Base-by-base conservation (phyloP, 1,140 invertebrate species). In the Phthorimaea operculella region DNA sequence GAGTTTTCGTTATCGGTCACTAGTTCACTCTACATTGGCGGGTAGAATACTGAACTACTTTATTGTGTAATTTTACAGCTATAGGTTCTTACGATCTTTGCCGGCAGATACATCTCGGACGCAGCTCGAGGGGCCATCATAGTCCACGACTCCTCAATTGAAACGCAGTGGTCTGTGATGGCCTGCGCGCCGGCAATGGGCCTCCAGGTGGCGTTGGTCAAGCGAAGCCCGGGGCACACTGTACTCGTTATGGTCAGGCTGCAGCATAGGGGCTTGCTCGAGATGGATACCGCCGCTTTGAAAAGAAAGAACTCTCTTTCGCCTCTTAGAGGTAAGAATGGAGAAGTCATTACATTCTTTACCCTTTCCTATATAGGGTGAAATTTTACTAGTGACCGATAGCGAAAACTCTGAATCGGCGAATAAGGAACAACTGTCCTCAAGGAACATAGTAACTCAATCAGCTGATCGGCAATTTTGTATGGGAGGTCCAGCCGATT, bases 91-190 rank as follows among this genome's bases (percentile, higher is more conserved):
- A 85, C 83, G n/a, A n/a, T n/a, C n/a, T n/a, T 65, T 28, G 61
- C 72, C 15, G 79, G 63, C 63, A 78, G 85, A 36, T 88, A 86
- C 60, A 73, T 89, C 5, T 84, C 86, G 28, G 89, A 90, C 55
- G 88, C 88, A 0, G 83, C 85, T 8, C 78, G 84, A 9, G 79
- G 86, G 8, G 78, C 87, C 15, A 87, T 90, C 11, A 70, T 90
- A 1, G 89, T 90, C 0, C 88, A 87, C 59, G 88, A 90, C 53
- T 75, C 87, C 0, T 62, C 71, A 2, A 63, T 60, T 0, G 76
- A 79, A 34, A 78, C 74, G 8, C 88, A 88, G 7, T 88, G 75
- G 75, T 53, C 67, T 7, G 64, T 74, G 6, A 11, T 66, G 8
- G 58, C 59, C 0, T 64, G 68, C 49, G 33, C 61, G 0, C 68